Conservation (phyloP, 2,113 vertebrate genomes). For the Gadus chalcogrammus region DNA sequence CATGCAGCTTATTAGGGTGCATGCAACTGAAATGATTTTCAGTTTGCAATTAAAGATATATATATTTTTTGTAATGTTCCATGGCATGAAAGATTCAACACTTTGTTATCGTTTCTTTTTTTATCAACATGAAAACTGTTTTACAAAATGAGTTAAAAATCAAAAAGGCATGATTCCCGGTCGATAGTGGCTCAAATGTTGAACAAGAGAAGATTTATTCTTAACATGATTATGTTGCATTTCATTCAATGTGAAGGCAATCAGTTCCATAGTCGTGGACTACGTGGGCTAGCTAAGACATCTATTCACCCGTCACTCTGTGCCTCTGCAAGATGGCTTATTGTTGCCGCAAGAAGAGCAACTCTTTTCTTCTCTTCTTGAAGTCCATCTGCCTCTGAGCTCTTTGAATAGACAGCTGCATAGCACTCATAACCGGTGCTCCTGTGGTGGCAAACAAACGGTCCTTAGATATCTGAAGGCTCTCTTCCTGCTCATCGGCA, state of each 20-base stretch:
- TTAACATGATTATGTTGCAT: not conserved
- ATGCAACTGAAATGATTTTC: too few relatives aligned
- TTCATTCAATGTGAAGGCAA: slow-evolving; percentile 11
- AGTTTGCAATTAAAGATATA: too few relatives aligned
- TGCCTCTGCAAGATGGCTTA: slow-evolving; percentile 3
- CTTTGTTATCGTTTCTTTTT: slow-evolving; percentile 34
- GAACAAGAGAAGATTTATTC: slow-evolving; percentile 16
- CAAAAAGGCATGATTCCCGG: slow-evolving; percentile 6
- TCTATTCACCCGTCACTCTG: not conserved
- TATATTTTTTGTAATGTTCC: too few relatives aligned
- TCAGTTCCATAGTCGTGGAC: slow-evolving; percentile 4
- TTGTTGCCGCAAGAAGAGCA: not conserved
- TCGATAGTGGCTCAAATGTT: not conserved
- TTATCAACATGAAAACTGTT: slow-evolving; percentile 30
- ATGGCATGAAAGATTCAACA: too few relatives aligned
- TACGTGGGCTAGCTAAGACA: slow-evolving; percentile 18
- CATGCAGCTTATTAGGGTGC: too few relatives aligned
- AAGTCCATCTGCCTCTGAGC: slow-evolving; percentile 42
- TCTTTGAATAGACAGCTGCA: slow-evolving; percentile 50
- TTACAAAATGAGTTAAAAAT: slow-evolving; percentile 34
- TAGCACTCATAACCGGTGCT: slow-evolving; percentile 25
- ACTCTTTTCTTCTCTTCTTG: slow-evolving; percentile 58
- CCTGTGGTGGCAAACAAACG: slow-evolving; percentile 11
- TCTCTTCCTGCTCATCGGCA: slow-evolving; percentile 3
- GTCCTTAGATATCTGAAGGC: not conserved